Percentiles rank a stretch among this genome's conserved stretches.
Evolutionary conservation across 2,888 invertebrate genomes (phyloP).

Genomic region (Polydrusus pterygomalis): DNA sequence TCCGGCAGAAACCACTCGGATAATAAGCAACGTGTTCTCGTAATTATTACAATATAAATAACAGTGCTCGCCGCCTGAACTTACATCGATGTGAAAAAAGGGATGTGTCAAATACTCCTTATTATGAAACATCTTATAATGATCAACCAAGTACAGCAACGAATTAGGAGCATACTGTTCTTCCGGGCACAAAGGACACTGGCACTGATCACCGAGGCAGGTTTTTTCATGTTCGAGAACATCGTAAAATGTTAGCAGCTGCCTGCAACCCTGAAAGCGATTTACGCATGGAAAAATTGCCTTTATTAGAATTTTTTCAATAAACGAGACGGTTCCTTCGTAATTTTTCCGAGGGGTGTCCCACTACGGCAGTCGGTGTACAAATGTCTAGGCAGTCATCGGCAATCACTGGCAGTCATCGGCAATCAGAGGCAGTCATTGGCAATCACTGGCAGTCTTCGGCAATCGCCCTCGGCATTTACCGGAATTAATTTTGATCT

Average conservation of each 20-base stretch:
- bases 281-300: conserved; percentile 21
- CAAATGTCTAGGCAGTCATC: too few species aligned
- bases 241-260: conserved; percentile 9
- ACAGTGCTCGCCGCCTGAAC: not conserved
- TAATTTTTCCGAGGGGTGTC: too few species aligned
- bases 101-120: not conserved
- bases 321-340: not conserved
- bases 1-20: not conserved
- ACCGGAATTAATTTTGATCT: too few species aligned
- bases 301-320: not conserved
- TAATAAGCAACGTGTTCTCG: not conserved
- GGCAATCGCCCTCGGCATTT: too few species aligned
- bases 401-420: too few species aligned
- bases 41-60: conserved; percentile 5
- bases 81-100: not conserved
- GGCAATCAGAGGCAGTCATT: too few species aligned
- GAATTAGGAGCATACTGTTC: not conserved
- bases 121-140: conserved; percentile 1
- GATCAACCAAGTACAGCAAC: conserved; percentile 10
- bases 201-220: not conserved
- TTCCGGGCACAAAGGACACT: conserved; percentile 5
- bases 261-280: conserved; percentile 9
- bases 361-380: too few species aligned
- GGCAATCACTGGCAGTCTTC: too few species aligned
- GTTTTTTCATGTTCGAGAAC: conserved; percentile 3